Base-by-base conservation (phyloP, 2,888 invertebrate genomes). In the Brassicogethes aeneus region DNA sequence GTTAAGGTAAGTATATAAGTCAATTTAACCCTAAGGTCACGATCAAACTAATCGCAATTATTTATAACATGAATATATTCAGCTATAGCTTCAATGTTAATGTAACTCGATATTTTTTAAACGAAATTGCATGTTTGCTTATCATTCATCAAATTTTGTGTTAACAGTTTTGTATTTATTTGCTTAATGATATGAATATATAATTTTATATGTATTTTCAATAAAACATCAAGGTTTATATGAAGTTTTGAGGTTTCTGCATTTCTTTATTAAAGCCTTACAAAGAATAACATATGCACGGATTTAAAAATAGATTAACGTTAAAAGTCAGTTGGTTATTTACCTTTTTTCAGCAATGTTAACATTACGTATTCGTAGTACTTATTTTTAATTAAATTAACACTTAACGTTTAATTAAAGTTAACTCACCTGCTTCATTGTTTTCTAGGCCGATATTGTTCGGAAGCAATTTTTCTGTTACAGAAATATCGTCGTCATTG, bases 401-500 rank as follows among this genome's bases (percentile, higher is more conserved):
- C 34, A 35, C 14, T 30, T 32, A 16, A 37, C 15, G 17, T 32
- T 17, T n/a, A n/a, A n/a, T n/a, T n/a, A n/a, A n/a, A n/a, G 12
- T 38, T 38, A 12, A 15, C 39, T 43, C 43, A 53, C 51, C 50
- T 47, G 43, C 39, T 32, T 38, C 44, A 23, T 37, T 41, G 32
- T 37, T 44, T 38, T 40, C 50, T 17, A 37, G 36, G 15, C 43
- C 40, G 43, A 44, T 45, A 34, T 48, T 49, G 38, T 45, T 48
- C 3, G 56, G 56, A 33, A 61, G 48, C 39, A 61, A 50, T 51
- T 61, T 61, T 43, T 61, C 58, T 34, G 44, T 60, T 8, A 48
- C 54, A 34, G 51, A 46, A 37, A 56, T 56, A 40, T 61, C 60
- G 38, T 56, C 57, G 16, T 46, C 42, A 12, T 47, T 74, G 60